Evolutionary conservation across 2,888 invertebrate genomes (phyloP).

Genomic region (Scaeva pyrastri): DNA sequence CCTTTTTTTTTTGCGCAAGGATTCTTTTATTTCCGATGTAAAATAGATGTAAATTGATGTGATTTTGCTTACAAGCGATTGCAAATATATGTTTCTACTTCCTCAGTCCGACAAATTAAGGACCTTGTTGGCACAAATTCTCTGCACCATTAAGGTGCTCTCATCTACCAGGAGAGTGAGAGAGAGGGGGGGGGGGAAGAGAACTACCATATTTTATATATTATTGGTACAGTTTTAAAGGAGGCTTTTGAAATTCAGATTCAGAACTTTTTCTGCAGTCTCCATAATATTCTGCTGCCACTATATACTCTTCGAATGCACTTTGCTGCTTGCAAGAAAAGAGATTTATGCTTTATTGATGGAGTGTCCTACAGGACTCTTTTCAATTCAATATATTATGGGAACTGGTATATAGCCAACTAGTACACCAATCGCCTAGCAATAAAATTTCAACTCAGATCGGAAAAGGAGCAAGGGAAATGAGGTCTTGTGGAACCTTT

Average conservation of each 20-base stretch:
- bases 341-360: conserved; percentile 73
- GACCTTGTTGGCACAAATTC: conserved; percentile 58
- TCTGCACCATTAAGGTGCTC: conserved; percentile 47
- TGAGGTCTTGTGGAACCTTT: conserved; percentile 58
- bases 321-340: conserved; percentile 40
- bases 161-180: no score
- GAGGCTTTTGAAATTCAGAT: conserved; percentile 20
- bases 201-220: neutral
- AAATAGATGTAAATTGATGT: conserved; percentile 69
- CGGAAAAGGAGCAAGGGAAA: neutral
- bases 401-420: neutral
- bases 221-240: neutral
- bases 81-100: conserved; percentile 46
- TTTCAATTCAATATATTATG: conserved; percentile 29
- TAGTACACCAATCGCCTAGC: conserved; percentile 38
- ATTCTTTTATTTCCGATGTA: conserved; percentile 63
- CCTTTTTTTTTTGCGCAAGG: neutral
- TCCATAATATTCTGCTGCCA: conserved; percentile 24
- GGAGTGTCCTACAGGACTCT: conserved; percentile 56
- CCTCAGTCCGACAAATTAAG: conserved; percentile 61
- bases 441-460: conserved; percentile 24
- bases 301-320: neutral
- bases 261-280: conserved; percentile 36
- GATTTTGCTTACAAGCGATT: conserved; percentile 46
- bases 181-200: no score